Evolutionary conservation across 2,888 invertebrate genomes (phyloP).

Genomic region (Torymus aiolomorphi): DNA sequence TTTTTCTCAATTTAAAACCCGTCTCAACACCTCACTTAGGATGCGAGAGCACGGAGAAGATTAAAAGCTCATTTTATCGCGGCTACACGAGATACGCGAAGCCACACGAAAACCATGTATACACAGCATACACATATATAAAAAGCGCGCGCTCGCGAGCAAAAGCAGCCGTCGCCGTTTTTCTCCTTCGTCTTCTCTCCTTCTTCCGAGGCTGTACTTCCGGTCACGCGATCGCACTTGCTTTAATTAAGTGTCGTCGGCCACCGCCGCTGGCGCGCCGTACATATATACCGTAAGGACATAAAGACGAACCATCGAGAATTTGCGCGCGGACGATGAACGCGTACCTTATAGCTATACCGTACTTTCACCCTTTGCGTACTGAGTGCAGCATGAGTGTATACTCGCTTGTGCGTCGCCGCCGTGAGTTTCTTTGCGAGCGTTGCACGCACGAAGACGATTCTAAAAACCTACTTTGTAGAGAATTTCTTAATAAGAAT

Average conservation of each 20-base stretch:
- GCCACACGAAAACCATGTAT: slow-evolving; percentile 22
- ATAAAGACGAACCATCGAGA: slow-evolving; percentile 37
- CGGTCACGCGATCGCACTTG: slow-evolving; percentile 64
- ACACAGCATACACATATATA: slow-evolving; percentile 13
- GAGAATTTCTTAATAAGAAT: slow-evolving; percentile 18
- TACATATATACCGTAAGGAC: slow-evolving; percentile 14
- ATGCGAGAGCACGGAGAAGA: slow-evolving; percentile 29
- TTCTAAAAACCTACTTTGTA: neutral
- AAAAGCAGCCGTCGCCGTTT: slow-evolving; percentile 27
- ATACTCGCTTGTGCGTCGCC: no score
- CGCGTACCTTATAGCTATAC: neutral
- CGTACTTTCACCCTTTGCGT: neutral
- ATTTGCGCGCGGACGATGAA: slow-evolving; percentile 13
- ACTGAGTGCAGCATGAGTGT: no score
- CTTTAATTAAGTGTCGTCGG: slow-evolving; percentile 60
- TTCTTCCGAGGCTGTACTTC: slow-evolving; percentile 58
- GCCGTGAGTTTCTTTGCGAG: no score
- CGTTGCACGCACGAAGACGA: no score
- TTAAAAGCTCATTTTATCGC: slow-evolving; percentile 41
- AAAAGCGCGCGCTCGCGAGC: slow-evolving; percentile 10
- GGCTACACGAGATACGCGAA: neutral
- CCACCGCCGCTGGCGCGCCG: slow-evolving; percentile 9
- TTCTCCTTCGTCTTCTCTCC: slow-evolving; percentile 53
- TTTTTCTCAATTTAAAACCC: neutral
- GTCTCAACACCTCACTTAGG: slow-evolving; percentile 20